Conservation (phyloP, 2,888 invertebrate species). For the Hermaeophaga mercurialis region DNA sequence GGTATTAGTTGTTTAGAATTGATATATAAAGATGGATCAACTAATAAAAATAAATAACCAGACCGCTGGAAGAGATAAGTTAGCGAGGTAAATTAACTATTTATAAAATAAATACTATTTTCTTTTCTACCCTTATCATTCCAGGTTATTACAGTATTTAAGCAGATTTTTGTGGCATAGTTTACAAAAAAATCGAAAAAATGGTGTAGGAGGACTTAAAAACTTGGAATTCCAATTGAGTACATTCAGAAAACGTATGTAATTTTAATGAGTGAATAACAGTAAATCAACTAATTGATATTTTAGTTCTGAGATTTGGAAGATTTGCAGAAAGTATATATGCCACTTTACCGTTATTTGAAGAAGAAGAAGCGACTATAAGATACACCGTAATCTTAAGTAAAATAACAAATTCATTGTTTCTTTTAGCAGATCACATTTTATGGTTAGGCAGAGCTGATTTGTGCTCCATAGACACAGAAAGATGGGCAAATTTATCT, state of each 20-base stretch:
- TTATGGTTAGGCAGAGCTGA: constrained; percentile 84
- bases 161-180: constrained; percentile 82
- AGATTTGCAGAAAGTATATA: constrained; percentile 83
- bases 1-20: not conserved
- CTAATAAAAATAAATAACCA: constrained; percentile 59
- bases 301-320: constrained; percentile 82
- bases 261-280: constrained; percentile 64
- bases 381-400: constrained; percentile 76
- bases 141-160: constrained; percentile 82
- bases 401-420: constrained; percentile 79
- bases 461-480: constrained; percentile 68
- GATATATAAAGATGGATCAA: constrained; percentile 53
- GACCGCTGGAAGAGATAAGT: constrained; percentile 60
- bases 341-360: constrained; percentile 71
- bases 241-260: constrained; percentile 83
- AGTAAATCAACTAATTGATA: constrained; percentile 12
- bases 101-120: not conserved
- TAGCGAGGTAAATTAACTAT: constrained; percentile 54
- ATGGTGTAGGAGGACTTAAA: constrained; percentile 75
- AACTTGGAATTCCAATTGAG: constrained; percentile 82
- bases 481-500: constrained; percentile 75
- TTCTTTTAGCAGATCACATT: constrained; percentile 83
- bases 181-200: constrained; percentile 67
- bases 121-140: not conserved
- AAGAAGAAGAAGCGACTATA: constrained; percentile 73